Evolutionary conservation across 1,140 invertebrate species (phyloP).

Genomic region (Globodera ellingtonae): DNA sequence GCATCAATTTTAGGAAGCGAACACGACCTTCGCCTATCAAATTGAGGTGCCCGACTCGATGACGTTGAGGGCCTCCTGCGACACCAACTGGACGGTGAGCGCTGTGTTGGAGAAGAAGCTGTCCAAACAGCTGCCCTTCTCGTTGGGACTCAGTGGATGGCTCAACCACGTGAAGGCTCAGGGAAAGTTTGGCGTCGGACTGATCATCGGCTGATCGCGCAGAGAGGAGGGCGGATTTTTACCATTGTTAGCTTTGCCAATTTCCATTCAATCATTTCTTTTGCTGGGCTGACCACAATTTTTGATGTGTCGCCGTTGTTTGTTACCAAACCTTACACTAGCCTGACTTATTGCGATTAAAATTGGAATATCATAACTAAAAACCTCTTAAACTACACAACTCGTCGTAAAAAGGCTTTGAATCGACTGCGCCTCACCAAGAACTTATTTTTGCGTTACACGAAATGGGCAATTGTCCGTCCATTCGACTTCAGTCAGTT

Average conservation of each 20-base stretch:
- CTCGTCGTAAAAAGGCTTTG: not conserved
- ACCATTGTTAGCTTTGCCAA: not conserved
- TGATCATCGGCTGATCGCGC: conserved; percentile 65
- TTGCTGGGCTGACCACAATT: not conserved
- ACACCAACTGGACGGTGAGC: conserved; percentile 81
- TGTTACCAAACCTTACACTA: not conserved
- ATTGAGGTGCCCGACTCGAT: conserved; percentile 91
- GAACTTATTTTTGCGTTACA: not conserved
- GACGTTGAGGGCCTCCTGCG: conserved; percentile 83
- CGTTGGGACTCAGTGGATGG: conserved; percentile 85
- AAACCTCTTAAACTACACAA: too few relatives aligned
- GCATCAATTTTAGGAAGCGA: conserved; percentile 74
- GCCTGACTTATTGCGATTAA: not conserved
- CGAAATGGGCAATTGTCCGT: not conserved
- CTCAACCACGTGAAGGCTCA: conserved; percentile 77
- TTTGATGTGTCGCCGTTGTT: not conserved
- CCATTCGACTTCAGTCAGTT: not conserved
- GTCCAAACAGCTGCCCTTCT: conserved; percentile 77
- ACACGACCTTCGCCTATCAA: conserved; percentile 91
- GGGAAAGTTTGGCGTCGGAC: conserved; percentile 68
- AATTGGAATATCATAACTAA: not conserved
- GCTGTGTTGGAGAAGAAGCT: conserved; percentile 51
- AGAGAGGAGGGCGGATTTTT: not conserved
- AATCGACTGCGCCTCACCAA: not conserved
- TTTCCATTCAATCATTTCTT: not conserved